Evolutionary conservation across 2,797 vertebrate species (phyloP).

Genomic region (Clarias fuscus): DNA sequence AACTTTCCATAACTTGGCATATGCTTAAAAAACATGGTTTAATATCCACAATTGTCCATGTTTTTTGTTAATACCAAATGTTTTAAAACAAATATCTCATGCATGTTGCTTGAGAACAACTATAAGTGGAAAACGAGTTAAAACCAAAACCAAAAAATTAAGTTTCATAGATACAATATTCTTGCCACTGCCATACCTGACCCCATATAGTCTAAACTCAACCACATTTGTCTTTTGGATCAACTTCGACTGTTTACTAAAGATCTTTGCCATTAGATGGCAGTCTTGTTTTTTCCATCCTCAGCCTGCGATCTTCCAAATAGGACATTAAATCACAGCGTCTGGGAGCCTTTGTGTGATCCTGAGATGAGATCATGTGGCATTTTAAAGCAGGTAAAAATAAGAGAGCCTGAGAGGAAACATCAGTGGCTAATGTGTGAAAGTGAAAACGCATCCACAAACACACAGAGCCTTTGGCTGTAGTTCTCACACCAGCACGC

Average conservation of each 20-base stretch:
- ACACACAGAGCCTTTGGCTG: constrained; percentile 17
- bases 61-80: not conserved
- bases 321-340: constrained; percentile 39
- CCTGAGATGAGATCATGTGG: constrained; percentile 39
- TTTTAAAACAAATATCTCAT: not conserved
- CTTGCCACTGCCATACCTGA: not conserved
- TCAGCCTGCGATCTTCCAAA: constrained; percentile 28
- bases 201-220: not conserved
- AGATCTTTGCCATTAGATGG: constrained; percentile 64
- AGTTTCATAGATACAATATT: not conserved
- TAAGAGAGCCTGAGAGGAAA: constrained; percentile 14
- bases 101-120: not conserved
- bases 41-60: not conserved
- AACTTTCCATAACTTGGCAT: not conserved
- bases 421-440: constrained; percentile 28
- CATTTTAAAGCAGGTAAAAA: constrained; percentile 47
- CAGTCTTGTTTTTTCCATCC: constrained; percentile 58
- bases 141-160: no score
- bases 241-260: constrained; percentile 50
- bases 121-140: no score
- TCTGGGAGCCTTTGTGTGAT: constrained; percentile 51
- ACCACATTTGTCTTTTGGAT: not conserved
- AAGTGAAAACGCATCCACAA: constrained; percentile 3
- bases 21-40: not conserved
- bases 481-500: constrained; percentile 33